A percentile compares a stretch with the other conserved stretches of the same genome.
Evolutionary conservation across 2,888 invertebrate species (phyloP).

Genomic region (Macropis europaea): DNA sequence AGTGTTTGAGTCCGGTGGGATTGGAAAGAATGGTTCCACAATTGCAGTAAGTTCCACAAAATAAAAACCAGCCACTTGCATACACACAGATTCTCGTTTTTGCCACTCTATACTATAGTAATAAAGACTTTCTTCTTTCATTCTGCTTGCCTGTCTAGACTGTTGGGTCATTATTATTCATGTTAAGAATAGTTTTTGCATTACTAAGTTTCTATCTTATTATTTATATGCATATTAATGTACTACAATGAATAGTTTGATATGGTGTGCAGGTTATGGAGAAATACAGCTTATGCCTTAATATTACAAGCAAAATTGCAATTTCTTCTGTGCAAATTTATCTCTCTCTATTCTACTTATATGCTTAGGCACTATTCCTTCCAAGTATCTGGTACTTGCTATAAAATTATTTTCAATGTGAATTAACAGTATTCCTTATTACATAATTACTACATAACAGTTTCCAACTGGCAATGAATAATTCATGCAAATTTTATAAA

Average conservation of each 20-base stretch:
- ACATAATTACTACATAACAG: too few species aligned
- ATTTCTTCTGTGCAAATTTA: conserved; percentile 13
- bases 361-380: neutral
- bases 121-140: conserved; percentile 20
- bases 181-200: conserved; percentile 25
- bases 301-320: neutral
- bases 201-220: conserved; percentile 36
- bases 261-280: conserved; percentile 24
- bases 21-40: conserved; percentile 97
- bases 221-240: conserved; percentile 9
- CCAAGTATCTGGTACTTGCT: neutral
- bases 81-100: conserved; percentile 23
- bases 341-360: neutral
- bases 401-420: neutral
- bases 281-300: conserved; percentile 6
- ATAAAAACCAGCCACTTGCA: conserved; percentile 25
- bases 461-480: too few species aligned
- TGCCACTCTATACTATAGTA: conserved; percentile 28
- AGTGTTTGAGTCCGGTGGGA: conserved; percentile 90
- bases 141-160: conserved; percentile 35
- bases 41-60: conserved; percentile 90
- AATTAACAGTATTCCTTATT: neutral
- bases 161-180: conserved; percentile 8
- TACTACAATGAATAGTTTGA: neutral
- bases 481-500: too few species aligned